phyloP scores from a whole-genome alignment of 2,797 vertebrate species.

The Ctenochaetus hawaiiensis region DNA sequence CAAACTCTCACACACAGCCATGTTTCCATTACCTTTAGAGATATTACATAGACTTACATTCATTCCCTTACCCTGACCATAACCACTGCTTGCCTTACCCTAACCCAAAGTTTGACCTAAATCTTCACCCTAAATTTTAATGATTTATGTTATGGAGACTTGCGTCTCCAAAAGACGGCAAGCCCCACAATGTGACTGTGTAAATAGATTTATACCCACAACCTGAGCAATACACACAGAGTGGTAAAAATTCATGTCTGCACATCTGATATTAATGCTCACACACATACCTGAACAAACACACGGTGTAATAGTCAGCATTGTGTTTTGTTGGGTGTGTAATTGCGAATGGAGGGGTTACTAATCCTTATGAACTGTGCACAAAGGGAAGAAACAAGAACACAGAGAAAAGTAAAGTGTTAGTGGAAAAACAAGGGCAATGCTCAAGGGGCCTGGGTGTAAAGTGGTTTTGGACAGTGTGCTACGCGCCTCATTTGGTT shows the following conservation, averaged over 20 bases:
- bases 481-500: slow-evolving; percentile 78
- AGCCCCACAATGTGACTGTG: no score
- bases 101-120: no score
- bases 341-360: slow-evolving; percentile 54
- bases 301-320: slow-evolving; percentile 72
- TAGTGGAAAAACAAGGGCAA: slow-evolving; percentile 69
- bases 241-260: slow-evolving; percentile 37
- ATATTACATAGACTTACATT: no score
- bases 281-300: slow-evolving; percentile 63
- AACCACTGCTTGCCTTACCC: no score
- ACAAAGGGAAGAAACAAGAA: slow-evolving; percentile 65
- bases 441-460: slow-evolving; percentile 69
- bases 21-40: no score
- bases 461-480: slow-evolving; percentile 75
- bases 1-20: slow-evolving; percentile 21
- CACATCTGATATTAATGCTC: slow-evolving; percentile 64
- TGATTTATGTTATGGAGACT: no score
- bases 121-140: no score
- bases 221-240: slow-evolving; percentile 11
- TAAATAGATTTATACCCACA: no score
- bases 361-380: slow-evolving; percentile 69
- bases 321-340: slow-evolving; percentile 36
- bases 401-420: slow-evolving; percentile 70
- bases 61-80: no score
- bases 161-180: no score